Base-by-base conservation (phyloP, 2,888 invertebrate species). In the Harpalus rufipes region DNA sequence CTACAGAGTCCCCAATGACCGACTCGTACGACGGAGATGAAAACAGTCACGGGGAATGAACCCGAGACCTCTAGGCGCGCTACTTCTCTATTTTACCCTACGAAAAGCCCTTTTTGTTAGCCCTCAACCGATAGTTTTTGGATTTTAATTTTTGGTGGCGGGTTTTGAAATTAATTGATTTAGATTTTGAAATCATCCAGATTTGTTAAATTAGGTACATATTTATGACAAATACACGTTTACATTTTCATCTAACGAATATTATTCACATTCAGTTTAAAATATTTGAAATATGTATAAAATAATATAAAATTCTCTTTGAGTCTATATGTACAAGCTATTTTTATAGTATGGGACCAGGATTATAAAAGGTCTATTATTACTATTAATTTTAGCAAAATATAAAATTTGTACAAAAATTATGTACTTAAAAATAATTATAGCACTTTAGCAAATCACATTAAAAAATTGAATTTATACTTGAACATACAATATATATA, bases 1-100 rank as follows among this genome's bases (percentile, higher is more conserved):
- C 84, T 16, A 78, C 78, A 12, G 84, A 84, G 51, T 84, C 84
- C 76, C 78, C 84, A 84, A 78, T 78, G 61, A 84, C 84, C 10
- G 72, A 58, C 25, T 59, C 78, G 4, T 84, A 78, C 63, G 84
- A 84, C 18, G 61, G 76, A 4, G 84, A 84, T 25, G 72, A 74
- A 41, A 41, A 74, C 72, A 41, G 72, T 44, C 41, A 74, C 44
- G 72, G 72, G n/a, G 68, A 68, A 14, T 39, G 44, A 51, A 51
- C 44, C 44, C 12, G 12, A 12, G 44, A 12, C 44, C 10, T 51
- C 44, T 51, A 51, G 44, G 44, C 44, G 44, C 44, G 44, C 44
- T 51, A 51, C 44, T 51, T 51, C 44, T 51, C 44, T 51, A 12
- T 51, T 51, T 51, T 12, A 51, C 44, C 44, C 44, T 51, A 56